phyloP scores from a whole-genome alignment of 2,113 vertebrate species.

The human (Homo sapiens) region DNA sequence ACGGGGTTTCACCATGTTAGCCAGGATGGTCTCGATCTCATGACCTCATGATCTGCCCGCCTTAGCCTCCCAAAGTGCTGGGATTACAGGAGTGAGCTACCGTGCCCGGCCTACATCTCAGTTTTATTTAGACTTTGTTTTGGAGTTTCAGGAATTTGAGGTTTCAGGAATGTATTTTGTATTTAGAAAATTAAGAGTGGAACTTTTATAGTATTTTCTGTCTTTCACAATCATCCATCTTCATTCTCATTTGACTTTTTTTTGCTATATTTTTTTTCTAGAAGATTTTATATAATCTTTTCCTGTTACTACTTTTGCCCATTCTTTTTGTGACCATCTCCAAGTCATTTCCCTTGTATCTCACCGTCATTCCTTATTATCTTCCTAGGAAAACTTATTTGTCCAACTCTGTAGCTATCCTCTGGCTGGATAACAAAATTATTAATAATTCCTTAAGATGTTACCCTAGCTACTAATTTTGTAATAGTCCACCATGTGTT shows the following conservation, averaged over 20 bases:
- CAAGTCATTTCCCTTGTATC: background rate
- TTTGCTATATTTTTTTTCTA: conserved; percentile 4
- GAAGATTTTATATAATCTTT: conserved; percentile 1
- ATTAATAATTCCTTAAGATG: background rate
- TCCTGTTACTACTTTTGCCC: background rate
- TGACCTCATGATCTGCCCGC: too few species aligned
- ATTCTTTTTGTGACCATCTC: conserved; percentile 20
- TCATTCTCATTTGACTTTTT: conserved; percentile 21
- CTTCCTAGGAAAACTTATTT: conserved; percentile 5
- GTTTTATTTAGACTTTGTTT: background rate
- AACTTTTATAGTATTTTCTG: conserved; percentile 15
- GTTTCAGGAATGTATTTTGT: conserved; percentile 34
- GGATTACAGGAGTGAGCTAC: too few species aligned
- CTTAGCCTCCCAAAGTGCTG: too few species aligned
- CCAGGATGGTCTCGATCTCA: too few species aligned
- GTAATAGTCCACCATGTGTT: conserved; percentile 26
- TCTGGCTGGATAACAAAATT: background rate
- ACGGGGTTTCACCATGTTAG: too few species aligned
- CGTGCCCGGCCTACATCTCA: too few species aligned
- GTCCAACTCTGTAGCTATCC: background rate
- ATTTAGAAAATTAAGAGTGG: background rate
- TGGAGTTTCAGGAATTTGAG: background rate
- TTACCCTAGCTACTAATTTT: conserved; percentile 26
- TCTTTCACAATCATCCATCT: background rate
- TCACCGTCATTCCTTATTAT: conserved; percentile 7